Base-by-base conservation (phyloP, 2,113 vertebrate genomes). In the Arizona elegans region DNA sequence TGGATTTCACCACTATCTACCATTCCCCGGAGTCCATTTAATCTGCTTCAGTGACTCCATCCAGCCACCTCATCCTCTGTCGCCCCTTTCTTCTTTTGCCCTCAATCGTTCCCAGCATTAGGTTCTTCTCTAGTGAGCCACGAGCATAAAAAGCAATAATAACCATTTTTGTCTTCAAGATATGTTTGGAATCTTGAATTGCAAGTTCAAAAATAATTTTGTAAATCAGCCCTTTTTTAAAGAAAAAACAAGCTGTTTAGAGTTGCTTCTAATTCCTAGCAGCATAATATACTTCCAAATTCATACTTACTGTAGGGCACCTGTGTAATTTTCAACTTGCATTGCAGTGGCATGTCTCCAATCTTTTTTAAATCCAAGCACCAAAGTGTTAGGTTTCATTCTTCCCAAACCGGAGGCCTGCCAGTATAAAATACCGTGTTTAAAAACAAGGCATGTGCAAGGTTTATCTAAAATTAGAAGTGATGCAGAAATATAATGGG, bases 361-460 rank as follows among this genome's bases (percentile, higher is more conserved):
- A 95, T 99, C 98, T 93, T 94, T 98, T 97, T 99, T 99, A 96
- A 99, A 99, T 92, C 99, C 99, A 3, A 99, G 96, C 97, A 99
- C 98, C 92, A 99, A 94, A 43, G 97, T 99, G 94, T 99, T 99
- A 17, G 99, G 99, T 95, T 98, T 99, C 98, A 99, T 98, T 94
- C 99, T 98, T 21, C 99, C 99, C 87, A 99, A 98, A 95, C 99
- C 99, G 0, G 99, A 98, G 62, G 98, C 98, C 99, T 99, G 96
- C 90, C 58, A 91, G 92, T 58, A 94, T 95, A 96, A 96, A 96
- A 96, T n/a, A 90, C 24, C 94, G 55, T 95, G 95, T 92, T 96
- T 95, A 94, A 96, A 47, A 96, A 95, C 97, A 88, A 91, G 92
- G 87, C n/a, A 55, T 56, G 90, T 55, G 62, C n/a, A 55, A 92